Conservation (phyloP, 2,113 vertebrate genomes). For the Tragulus kanchil region DNA sequence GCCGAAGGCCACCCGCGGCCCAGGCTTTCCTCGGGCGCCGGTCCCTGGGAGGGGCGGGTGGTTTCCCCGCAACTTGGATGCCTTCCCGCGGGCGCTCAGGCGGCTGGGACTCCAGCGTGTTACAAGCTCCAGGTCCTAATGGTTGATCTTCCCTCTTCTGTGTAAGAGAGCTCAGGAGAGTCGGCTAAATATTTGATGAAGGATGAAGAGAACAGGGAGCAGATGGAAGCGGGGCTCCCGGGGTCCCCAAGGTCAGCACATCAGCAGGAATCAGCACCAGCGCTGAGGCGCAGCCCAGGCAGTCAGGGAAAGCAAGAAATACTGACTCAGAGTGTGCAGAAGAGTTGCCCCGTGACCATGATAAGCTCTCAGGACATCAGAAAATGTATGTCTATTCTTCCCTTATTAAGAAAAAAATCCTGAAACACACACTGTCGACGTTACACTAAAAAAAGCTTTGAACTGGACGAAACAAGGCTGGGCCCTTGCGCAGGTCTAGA, state of each 20-base stretch:
- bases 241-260: rapidly evolving
- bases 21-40: background rate
- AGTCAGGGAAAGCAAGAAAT: background rate
- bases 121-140: rapidly evolving
- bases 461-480: background rate
- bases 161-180: rapidly evolving
- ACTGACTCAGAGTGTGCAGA: rapidly evolving
- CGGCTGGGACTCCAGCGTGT: rapidly evolving
- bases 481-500: background rate
- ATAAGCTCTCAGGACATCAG: background rate
- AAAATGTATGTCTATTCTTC: too few relatives aligned
- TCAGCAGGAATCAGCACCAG: rapidly evolving
- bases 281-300: rapidly evolving
- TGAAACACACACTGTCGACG: background rate
- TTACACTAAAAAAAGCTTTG: background rate
- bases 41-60: too few relatives aligned
- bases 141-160: background rate
- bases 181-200: background rate
- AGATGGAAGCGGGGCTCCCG: rapidly evolving
- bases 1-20: background rate
- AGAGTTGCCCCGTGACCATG: background rate
- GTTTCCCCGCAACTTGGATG: rapidly evolving
- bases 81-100: background rate
- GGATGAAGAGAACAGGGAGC: too few relatives aligned
- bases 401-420: background rate